Base-by-base conservation (phyloP, 2,888 invertebrate genomes). In the Stenichneumon culpator region DNA sequence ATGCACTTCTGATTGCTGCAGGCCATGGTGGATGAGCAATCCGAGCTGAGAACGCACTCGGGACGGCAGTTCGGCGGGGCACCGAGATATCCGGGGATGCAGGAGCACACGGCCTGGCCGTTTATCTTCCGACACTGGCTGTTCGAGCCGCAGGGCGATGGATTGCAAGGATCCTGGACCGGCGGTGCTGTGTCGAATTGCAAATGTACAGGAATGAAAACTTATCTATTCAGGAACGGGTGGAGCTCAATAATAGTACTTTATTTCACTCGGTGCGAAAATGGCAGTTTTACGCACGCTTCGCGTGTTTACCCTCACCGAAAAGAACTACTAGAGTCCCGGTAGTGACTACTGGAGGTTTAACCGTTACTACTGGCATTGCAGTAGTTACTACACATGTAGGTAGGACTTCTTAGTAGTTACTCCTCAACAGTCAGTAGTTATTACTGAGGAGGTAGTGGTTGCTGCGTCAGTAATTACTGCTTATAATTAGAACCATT, bases 141-240 rank as follows among this genome's bases (percentile, higher is more conserved):
- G 92, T 96, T 96, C 25, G 96, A 94, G 22, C 97, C 97, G 90
- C 97, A 97, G 2, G 96, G 96, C 85, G 96, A 96, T 70, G 96
- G 96, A 87, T 95, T 94, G 91, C 96, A 96, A 50, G 96, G 96
- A 92, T 96, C 87, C 47, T 60, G 50, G 36, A 85, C 67, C 1
- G 82, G 78, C 44, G 89, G 86, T 74, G 84, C 91, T 92, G 83
- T 9, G 86, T 92, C 86, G 87, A 86, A 52, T 79, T 7, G 79
- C 52, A 44, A 68, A 50, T 3, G 11, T 25, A 14, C 5, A 60
- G 28, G 3, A 25, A 22, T 14, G 2, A 25, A 60, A 14, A 14
- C 14, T 25, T 28, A 11, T 25, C 60, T 36, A 7, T 36, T 9
- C 9, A 0, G 11, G 11, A 16, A 3, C 25, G 9, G 9, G 4